Base-by-base conservation (phyloP, 2,113 vertebrate genomes). In the Mobula birostris region DNA sequence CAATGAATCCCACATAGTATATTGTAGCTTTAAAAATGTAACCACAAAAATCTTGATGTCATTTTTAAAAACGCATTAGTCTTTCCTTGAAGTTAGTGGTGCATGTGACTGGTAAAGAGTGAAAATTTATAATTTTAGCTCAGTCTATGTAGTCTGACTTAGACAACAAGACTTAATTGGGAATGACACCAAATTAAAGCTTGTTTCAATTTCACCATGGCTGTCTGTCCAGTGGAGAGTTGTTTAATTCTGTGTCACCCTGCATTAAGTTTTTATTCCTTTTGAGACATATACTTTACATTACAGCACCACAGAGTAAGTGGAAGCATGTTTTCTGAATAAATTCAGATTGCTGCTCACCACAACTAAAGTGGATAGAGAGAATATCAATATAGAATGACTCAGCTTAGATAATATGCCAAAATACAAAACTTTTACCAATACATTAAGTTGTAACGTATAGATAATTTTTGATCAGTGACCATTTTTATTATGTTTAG, bases 141-240 rank as follows among this genome's bases (percentile, higher is more conserved):
- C 70, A 29, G 70, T 48, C 70, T 48, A 4, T 36, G 24, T 93
- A 76, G 70, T 70, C 40, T 32, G 36, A 76, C 56, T 93, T 93
- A 93, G 36, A 93, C 32, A 93, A 74, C 91, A 93, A 74, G 70
- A 93, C 72, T 93, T 93, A 93, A 93, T 93, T 93, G 91, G 70
- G 91, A 93, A 93, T 72, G 91, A 93, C 91, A 76, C 91, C 19
- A 36, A 93, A 93, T 93, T 93, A 93, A 93, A 74, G 91, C 91
- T 74, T 48, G 70, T 56, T 93, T 93, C 91, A 93, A 56, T 93
- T 93, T 93, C 72, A 93, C 40, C 70, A 74, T 74, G 70, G 70
- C 91, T 93, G 91, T 93, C 91, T 93, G 56, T 74, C 21, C 32
- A 17, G 68, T 74, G 70, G 68, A 93, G 91, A 93, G 68, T 74